Conservation (phyloP, 64 coral and sea anemone species). For the Pocillopora verrucosa region DNA sequence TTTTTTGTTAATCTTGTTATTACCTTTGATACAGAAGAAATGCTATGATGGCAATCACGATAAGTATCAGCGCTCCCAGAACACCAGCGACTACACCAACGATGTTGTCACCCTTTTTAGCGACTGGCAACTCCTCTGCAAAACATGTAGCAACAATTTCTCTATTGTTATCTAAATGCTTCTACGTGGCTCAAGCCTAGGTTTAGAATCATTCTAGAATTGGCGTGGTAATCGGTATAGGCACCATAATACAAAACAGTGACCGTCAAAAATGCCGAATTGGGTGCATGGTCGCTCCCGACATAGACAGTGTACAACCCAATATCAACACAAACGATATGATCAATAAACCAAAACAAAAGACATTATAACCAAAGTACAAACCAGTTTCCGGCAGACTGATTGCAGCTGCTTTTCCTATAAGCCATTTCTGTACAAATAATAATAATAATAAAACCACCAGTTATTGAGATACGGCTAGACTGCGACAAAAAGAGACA, state of each 20-base stretch:
- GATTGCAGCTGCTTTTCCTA: constrained; percentile 20
- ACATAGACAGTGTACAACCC: too few species aligned
- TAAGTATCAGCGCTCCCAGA: constrained; percentile 60
- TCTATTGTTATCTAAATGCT: background rate
- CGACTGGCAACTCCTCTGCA: background rate
- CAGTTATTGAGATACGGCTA: background rate
- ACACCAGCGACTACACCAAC: constrained; percentile 76
- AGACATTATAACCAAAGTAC: background rate
- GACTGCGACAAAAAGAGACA: background rate
- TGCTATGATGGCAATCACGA: constrained; percentile 55
- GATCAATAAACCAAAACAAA: background rate
- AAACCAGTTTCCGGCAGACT: constrained; percentile 28
- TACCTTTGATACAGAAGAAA: constrained; percentile 81
- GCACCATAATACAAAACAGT: too few species aligned
- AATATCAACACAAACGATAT: too few species aligned
- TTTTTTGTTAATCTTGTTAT: background rate
- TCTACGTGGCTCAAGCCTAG: too few species aligned
- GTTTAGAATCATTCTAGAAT: too few species aligned
- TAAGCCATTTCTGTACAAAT: constrained; percentile 38
- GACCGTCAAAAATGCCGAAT: too few species aligned
- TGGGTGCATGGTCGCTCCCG: too few species aligned
- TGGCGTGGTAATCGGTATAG: too few species aligned
- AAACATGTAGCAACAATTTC: background rate
- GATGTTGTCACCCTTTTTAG: background rate
- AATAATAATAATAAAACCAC: background rate